Evolutionary conservation across 2,797 vertebrate species (phyloP), one percentile per base, ranked within the genome.

Genomic region (Darevskia mixta): DNA sequence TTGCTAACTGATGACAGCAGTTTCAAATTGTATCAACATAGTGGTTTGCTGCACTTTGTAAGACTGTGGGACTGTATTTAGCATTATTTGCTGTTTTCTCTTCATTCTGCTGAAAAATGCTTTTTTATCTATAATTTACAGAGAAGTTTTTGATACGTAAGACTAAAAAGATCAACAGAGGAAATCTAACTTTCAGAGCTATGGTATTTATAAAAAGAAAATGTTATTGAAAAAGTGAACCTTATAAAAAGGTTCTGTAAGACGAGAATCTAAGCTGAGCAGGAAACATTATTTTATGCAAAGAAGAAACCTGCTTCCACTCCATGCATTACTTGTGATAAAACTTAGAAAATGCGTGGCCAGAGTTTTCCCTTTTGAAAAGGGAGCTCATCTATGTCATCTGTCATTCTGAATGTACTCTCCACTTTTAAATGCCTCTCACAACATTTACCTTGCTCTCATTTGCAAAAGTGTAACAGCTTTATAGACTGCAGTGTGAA

Each of bases 341-440:
- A 94, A 88, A 92, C 35, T 92, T 61, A 35, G 89, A 43, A 87
- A 88, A 92, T 13, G 71, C 82, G 41, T 83, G 45, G 92, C 91
- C 83, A 82, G 71, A 94, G 94, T 93, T 72, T 89, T 75, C 79
- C 25, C 15, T 82, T 93, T 82, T 45, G 82, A 89, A 94, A 91
- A 92, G 45, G 45, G 55, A 89, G 69, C 91, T 35, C 49, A 5
- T 45, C 35, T 32, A 1, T 90, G 91, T 58, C 86, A 86, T 85
- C 49, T 8, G 7, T 27, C 23, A 67, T n/a, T 88, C 85, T 94
- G 66, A 79, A 69, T 94, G 91, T 92, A 66, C 41, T 41, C 79
- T 92, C 45, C 69, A 41, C 41, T 67, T 29, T 87, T 91, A 90
- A 93, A 86, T 91, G 77, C 79, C 86, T 80, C 82, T 89, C 85